Conservation (phyloP, 2,113 vertebrate genomes). For the Monarcha castaneiventris region DNA sequence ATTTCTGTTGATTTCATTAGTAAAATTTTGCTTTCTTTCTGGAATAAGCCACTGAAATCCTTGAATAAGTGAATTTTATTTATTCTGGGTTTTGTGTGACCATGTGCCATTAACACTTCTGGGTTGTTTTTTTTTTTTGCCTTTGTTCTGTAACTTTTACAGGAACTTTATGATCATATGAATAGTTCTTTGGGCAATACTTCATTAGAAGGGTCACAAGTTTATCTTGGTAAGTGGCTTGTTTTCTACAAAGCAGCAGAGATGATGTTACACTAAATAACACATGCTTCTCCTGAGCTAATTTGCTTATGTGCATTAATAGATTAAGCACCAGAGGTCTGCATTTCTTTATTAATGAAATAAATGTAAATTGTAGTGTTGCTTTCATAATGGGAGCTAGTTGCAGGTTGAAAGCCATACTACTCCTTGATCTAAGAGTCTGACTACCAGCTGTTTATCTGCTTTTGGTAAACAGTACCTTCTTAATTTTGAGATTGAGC, state of each 20-base stretch:
- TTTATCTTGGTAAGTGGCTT: slow-evolving; percentile 86
- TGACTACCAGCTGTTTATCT: neutral
- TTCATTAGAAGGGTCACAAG: slow-evolving; percentile 88
- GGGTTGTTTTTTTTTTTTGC: neutral
- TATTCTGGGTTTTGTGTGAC: neutral
- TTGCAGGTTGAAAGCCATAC: neutral
- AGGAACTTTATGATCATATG: slow-evolving; percentile 99
- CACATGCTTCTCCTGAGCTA: neutral
- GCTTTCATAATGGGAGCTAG: neutral
- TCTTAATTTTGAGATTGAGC: neutral
- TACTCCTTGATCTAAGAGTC: neutral
- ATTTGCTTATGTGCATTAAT: neutral
- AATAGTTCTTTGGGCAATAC: slow-evolving; percentile 88
- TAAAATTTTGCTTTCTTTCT: neutral
- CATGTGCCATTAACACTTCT: neutral
- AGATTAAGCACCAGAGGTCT: neutral
- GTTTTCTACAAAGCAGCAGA: neutral
- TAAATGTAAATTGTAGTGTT: neutral
- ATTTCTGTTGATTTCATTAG: neutral
- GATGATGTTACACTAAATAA: neutral
- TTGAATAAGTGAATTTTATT: neutral
- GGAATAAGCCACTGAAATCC: neutral
- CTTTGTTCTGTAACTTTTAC: neutral
- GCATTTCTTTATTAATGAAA: neutral
- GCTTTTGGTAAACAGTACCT: neutral